Percentiles rank a stretch among this genome's conserved stretches.
These are phyloP conservation scores for Nomada flava DNA, from an alignment of 2,888 invertebrate species.

Conservation along the genomic window DNA sequence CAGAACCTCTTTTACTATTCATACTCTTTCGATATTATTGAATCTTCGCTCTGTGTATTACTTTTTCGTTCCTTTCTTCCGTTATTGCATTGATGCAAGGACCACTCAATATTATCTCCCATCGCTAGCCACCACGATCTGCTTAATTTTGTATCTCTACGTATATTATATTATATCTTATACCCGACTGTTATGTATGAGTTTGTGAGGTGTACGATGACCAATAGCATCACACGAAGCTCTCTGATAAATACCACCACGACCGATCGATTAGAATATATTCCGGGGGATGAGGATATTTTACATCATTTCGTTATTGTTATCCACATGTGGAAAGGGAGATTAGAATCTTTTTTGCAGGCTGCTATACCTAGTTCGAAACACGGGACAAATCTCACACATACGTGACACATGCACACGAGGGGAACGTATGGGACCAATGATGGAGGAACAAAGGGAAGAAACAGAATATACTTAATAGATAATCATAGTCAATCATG, in stretches of 20 bases:
- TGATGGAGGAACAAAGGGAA: slow-evolving; percentile 4
- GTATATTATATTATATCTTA: slow-evolving; percentile 67
- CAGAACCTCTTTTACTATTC: slow-evolving; percentile 58
- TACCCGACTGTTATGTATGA: slow-evolving; percentile 71
- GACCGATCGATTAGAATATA: background rate
- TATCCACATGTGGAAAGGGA: background rate
- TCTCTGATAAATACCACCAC: background rate
- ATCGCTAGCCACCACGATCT: slow-evolving; percentile 82
- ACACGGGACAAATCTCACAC: slow-evolving; percentile 19
- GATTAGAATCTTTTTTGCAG: slow-evolving; percentile 34
- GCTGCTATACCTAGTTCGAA: slow-evolving; percentile 13
- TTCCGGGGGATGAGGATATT: background rate
- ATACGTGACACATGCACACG: slow-evolving; percentile 42
- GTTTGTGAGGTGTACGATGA: slow-evolving; percentile 68
- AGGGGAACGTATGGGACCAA: slow-evolving; percentile 10
- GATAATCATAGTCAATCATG: slow-evolving; percentile 3
- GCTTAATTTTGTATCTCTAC: slow-evolving; percentile 82
- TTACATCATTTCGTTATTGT: background rate
- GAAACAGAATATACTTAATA: background rate
- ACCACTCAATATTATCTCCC: slow-evolving; percentile 89
- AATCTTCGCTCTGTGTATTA: slow-evolving; percentile 64
- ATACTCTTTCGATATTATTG: slow-evolving; percentile 65
- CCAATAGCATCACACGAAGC: slow-evolving; percentile 32
- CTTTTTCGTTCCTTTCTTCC: slow-evolving; percentile 71
- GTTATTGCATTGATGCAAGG: slow-evolving; percentile 88